Base-by-base conservation (phyloP, 2,797 vertebrate genomes). In the Geotrypetes seraphini region DNA sequence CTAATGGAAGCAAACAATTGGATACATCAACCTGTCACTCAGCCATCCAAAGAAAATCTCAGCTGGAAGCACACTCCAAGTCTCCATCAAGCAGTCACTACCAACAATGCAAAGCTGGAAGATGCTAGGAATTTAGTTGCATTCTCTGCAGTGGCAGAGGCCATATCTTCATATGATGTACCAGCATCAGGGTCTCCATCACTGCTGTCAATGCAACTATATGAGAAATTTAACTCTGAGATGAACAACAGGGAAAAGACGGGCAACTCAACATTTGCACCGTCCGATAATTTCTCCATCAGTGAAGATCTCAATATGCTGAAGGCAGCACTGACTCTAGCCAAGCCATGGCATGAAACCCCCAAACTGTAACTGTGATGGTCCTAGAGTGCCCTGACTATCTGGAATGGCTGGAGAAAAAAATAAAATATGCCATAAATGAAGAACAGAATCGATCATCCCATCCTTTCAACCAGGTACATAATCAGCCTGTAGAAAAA, bases 341-440 rank as follows among this genome's bases (percentile, higher is more conserved):
- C 95, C 10, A 89, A 85, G 63, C 88, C n/a, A 91, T 11, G 94
- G 93, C 11, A 84, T 88, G 60, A 98, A 99, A 53, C 95, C 96
- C 7, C 91, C 92, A 16, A 96, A 89, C 71, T 99, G 92, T 73
- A 87, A 92, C 70, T 98, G 94, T 33, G 92, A 98, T 5, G 93
- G 96, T 49, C 92, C 91, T n/a, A 0, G 91, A 96, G 48, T 98
- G 95, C 73, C 95, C 93, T 2, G 95, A 99, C 73, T 97, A 97
- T 79, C 86, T 97, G 72, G 91, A 97, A 60, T 98, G 92, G 95
- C 73, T 98, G 60, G 85, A 97, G 68, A 95, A 89, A 50, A 97
- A 96, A 73, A 95, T 98, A 60, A 88, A 89, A 66, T 78, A 81
- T 22, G 87, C 86, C 47, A 63, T 68, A 0, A 57, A 48, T 27